Conservation (phyloP, 1,140 invertebrate species). For the Leptinotarsa defecta region DNA sequence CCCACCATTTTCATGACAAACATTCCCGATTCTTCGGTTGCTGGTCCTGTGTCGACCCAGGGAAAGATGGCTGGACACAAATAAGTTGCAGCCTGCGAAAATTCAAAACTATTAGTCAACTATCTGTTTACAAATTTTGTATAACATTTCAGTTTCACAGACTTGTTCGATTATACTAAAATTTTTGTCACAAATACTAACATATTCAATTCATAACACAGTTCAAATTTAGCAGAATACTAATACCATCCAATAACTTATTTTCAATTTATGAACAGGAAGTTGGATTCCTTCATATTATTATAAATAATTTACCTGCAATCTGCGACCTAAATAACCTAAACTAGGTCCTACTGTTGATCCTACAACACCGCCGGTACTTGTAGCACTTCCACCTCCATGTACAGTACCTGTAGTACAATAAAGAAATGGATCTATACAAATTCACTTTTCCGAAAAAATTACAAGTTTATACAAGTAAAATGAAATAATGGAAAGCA, state of each 20-base stretch:
- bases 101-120: background rate
- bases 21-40: slow-evolving; percentile 81
- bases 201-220: too few species aligned
- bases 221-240: too few species aligned
- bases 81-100: slow-evolving; percentile 71
- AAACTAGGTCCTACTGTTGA: slow-evolving; percentile 61
- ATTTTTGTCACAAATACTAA: too few species aligned
- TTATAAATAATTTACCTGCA: slow-evolving; percentile 51
- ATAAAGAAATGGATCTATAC: too few species aligned
- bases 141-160: too few species aligned
- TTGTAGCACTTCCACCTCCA: slow-evolving; percentile 58
- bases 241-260: too few species aligned
- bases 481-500: background rate
- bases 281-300: too few species aligned
- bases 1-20: slow-evolving; percentile 88
- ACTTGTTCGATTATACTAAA: too few species aligned
- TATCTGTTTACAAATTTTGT: too few species aligned
- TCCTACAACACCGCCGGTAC: slow-evolving; percentile 56
- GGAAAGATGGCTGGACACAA: slow-evolving; percentile 84
- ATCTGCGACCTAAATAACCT: slow-evolving; percentile 62
- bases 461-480: too few species aligned
- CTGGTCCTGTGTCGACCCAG: slow-evolving; percentile 84
- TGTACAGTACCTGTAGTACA: slow-evolving; percentile 49
- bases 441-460: too few species aligned
- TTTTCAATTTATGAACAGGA: too few species aligned